phyloP scores from a whole-genome alignment of 2,888 invertebrate genomes.

The Sepioteuthis lessoniana region DNA sequence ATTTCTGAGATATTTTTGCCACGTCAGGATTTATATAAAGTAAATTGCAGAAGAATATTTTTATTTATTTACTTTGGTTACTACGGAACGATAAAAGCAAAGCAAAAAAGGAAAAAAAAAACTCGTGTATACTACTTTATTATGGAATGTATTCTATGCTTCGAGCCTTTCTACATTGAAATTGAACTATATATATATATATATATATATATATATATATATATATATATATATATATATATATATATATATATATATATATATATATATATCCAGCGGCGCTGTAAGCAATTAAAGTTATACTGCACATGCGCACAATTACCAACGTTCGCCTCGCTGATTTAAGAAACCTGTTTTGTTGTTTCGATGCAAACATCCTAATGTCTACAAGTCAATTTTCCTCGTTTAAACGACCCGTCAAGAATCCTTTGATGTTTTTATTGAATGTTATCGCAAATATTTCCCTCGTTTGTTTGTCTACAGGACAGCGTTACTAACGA shows the following conservation, averaged over 20 bases:
- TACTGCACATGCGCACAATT: not conserved
- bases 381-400: constrained; percentile 33
- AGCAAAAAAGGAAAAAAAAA: too few species aligned
- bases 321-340: not conserved
- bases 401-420: not conserved
- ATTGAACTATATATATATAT: too few species aligned
- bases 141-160: not conserved
- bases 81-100: too few species aligned
- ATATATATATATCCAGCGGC: too few species aligned
- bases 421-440: constrained; percentile 12
- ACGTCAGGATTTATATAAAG: too few species aligned
- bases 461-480: constrained; percentile 15
- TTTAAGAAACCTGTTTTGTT: not conserved
- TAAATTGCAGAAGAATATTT: too few species aligned
- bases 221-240: too few species aligned
- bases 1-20: too few species aligned
- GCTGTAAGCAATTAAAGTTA: not conserved
- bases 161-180: not conserved
- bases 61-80: too few species aligned
- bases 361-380: not conserved
- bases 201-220: too few species aligned
- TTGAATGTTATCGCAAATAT: not conserved
- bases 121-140: too few species aligned
- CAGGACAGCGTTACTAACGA: not conserved
- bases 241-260: too few species aligned